Evolutionary conservation across 1,140 invertebrate species (phyloP), one percentile per base, ranked within the genome.

Genomic region (Drosophila athabasca): DNA sequence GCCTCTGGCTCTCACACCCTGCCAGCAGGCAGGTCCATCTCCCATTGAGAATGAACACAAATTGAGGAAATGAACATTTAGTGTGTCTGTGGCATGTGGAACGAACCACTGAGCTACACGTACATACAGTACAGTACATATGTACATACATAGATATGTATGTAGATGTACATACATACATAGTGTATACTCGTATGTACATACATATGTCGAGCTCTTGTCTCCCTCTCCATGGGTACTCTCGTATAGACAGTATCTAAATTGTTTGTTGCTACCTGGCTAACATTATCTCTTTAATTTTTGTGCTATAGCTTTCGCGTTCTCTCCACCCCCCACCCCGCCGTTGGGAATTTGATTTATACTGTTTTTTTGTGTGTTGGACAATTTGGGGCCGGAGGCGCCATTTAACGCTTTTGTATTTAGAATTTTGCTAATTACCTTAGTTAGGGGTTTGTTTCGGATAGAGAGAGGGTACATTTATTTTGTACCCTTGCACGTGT

Each of bases 31-130:
- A 17, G 44, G 43, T 17, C 22, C 43, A 26, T 44, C 17, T 31
- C 51, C 53, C 54, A 71, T 64, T 78, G 73, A 66, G 67, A 81
- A 78, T 61, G 49, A 82, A 71, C 62, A 71, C 58, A 83, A 87
- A 87, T 87, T 87, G 83, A 87, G 83, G 83, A 87, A 87, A 87
- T 88, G 71, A 79, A 73, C 83, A 77, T 88, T 87, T 87, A 87
- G 74, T 46, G 74, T 46, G 62, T 44, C 59, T 59, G 62, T 54
- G 46, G 57, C 73, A 68, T 61, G 59, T 76, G 58, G 74, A 67
- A 76, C 74, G 74, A 67, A 76, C 74, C 69, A 76, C 59, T 61
- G 53, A 9, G 35, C 76, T 45, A 68, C 62, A 76, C 45, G 54
- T 60, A n/a, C 15, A 48, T 35, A 3, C 35, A 39, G 1, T 39